Conservation (phyloP, 2,113 vertebrate species). For the Microtus richardsoni region DNA sequence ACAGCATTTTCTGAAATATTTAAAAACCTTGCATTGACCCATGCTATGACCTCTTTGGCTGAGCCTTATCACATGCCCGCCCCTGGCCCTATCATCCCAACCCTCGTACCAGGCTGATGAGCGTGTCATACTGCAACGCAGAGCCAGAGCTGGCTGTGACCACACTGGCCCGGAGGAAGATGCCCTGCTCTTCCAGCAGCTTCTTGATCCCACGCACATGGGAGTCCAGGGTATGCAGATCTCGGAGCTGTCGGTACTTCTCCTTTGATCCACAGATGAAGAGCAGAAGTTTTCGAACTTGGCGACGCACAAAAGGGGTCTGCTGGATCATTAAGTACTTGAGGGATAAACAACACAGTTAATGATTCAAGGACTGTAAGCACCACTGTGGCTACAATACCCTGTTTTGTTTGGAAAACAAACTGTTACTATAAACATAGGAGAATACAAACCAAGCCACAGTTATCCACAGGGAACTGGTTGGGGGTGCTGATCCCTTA, state of each 20-base stretch:
- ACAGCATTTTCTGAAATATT: not conserved
- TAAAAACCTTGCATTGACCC: not conserved
- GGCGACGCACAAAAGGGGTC: constrained; percentile 97
- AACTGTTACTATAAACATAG: not conserved
- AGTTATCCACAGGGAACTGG: not conserved
- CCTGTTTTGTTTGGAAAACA: too few relatives aligned
- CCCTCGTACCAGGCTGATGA: constrained; percentile 95
- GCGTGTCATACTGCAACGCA: constrained; percentile 96
- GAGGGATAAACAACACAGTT: not conserved
- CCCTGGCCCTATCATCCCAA: not conserved
- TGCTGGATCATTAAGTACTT: constrained; percentile 99
- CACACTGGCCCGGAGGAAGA: constrained; percentile 95
- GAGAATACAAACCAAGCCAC: not conserved
- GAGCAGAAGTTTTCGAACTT: constrained; percentile 97
- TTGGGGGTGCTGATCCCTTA: too few relatives aligned
- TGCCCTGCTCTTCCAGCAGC: constrained; percentile 97
- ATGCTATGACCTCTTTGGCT: rapidly evolving
- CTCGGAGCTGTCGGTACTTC: constrained; percentile 97
- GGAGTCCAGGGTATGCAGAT: constrained; percentile 97
- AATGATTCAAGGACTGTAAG: not conserved
- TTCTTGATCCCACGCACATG: constrained; percentile 97
- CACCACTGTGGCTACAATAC: rapidly evolving
- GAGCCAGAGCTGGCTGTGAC: constrained; percentile 97
- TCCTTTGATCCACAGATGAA: constrained; percentile 99
- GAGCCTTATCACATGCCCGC: not conserved